Evolutionary conservation across 2,113 vertebrate species (phyloP), one percentile per base, ranked within the genome.

Genomic region (Aphyosemion australe): DNA sequence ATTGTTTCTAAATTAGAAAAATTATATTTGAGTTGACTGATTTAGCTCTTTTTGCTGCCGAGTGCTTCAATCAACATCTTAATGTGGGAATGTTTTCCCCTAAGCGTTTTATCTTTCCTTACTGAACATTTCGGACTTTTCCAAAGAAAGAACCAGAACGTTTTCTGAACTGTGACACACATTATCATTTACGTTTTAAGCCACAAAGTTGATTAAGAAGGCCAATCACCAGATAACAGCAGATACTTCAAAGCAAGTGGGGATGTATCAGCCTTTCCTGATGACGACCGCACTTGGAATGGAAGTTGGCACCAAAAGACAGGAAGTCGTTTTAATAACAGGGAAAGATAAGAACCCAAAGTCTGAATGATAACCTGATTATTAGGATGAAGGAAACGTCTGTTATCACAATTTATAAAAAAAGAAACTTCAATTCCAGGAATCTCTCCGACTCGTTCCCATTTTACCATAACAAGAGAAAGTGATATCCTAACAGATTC

Each of bases 211-310:
- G 16, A 55, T 47, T 48, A 47, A 26, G 26, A 5, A 42, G 12
- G 1, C 26, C 9, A n/a, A 18, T 12, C 16, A 64, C 26, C 18
- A 31, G 49, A 51, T 31, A 52, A 52, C 11, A 21, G 47, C 34
- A 50, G 74, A 70, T 34, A 21, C 43, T 72, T 81, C 39, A 79
- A 58, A 74, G 53, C 55, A 18, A 73, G 50, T 16, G 9, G 66
- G 83, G 84, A 79, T 87, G 71, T 82, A 80, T 82, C 19, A 49
- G 53, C 18, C 67, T 66, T 60, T 70, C 63, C 18, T 61, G 57
- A 63, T 74, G 41, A 61, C 46, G 73, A 53, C 48, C 34, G 61
- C 84, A 85, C 87, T 80, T 88, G 87, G 82, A 90, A 61, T 21
- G 47, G 81, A 92, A 83, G 68, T 32, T 61, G 67, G 54, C 39